Conservation (phyloP, 2,888 invertebrate species). For the Polyommatus iphigenia region DNA sequence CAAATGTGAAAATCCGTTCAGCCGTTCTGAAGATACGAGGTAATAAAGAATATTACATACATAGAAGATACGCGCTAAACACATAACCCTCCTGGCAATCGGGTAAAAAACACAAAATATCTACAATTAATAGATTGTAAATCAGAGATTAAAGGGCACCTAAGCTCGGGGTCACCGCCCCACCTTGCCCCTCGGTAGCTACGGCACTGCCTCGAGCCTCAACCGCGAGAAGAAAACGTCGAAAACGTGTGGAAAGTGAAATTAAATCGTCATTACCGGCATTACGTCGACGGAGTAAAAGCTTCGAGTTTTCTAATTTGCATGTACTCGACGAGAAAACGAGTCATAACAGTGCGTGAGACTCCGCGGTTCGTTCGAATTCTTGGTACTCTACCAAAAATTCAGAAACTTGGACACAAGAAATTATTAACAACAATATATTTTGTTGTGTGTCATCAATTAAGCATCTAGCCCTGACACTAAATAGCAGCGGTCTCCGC, state of each 20-base stretch:
- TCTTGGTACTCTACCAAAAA: neutral
- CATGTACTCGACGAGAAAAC: neutral
- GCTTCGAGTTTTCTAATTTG: slow-evolving; percentile 10
- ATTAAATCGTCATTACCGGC: neutral
- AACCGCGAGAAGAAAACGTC: neutral
- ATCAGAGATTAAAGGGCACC: no score
- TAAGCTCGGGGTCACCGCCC: no score
- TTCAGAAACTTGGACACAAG: neutral
- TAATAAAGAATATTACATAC: no score
- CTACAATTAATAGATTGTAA: no score
- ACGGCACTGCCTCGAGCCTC: neutral
- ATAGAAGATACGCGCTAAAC: no score
- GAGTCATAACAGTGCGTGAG: neutral
- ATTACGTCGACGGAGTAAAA: slow-evolving; percentile 17
- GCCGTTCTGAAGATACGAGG: no score
- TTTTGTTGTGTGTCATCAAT: neutral
- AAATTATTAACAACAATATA: neutral
- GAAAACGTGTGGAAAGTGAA: slow-evolving; percentile 26
- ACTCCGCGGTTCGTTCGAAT: neutral
- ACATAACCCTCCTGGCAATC: no score
- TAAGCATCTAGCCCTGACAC: neutral
- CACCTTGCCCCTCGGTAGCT: neutral
- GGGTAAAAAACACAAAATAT: no score
- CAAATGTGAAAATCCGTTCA: no score
- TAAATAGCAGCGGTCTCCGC: slow-evolving; percentile 26